phyloP scores from a whole-genome alignment of 1,140 invertebrate genomes.

The Drosophila rufa region DNA sequence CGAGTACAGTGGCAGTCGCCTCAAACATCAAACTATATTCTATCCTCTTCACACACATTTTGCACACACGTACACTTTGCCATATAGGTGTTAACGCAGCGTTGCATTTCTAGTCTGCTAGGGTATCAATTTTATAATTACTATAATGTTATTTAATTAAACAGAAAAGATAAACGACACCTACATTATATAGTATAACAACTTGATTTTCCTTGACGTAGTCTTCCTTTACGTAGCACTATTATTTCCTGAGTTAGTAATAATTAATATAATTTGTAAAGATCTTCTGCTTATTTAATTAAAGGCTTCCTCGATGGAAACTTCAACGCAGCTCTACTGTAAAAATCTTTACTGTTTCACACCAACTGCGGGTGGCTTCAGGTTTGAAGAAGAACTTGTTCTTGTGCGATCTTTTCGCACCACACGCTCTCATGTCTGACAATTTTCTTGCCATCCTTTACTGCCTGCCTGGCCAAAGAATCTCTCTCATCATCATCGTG shows the following conservation, averaged over 20 bases:
- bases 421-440: slow-evolving; percentile 10
- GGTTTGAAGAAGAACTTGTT: slow-evolving; percentile 23
- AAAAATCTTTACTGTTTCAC: neutral
- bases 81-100: neutral
- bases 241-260: no score
- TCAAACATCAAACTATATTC: slow-evolving; percentile 3
- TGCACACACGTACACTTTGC: neutral
- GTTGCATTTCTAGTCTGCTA: slow-evolving; percentile 3
- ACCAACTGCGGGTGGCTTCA: neutral
- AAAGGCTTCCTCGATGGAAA: no score
- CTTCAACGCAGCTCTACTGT: slow-evolving; percentile 1
- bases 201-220: no score
- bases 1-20: slow-evolving; percentile 34
- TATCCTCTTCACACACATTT: slow-evolving; percentile 4
- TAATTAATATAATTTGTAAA: no score
- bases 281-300: no score
- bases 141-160: neutral
- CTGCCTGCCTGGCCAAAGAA: slow-evolving; percentile 6
- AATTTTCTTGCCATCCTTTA: slow-evolving; percentile 14
- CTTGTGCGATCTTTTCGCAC: neutral
- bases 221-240: no score
- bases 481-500: slow-evolving; percentile 25
- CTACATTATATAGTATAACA: no score
- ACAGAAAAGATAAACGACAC: no score
- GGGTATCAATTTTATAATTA: slow-evolving; percentile 2